Evolutionary conservation across 2,888 invertebrate genomes (phyloP).

Genomic region (Rhopalosiphum nymphaeae): DNA sequence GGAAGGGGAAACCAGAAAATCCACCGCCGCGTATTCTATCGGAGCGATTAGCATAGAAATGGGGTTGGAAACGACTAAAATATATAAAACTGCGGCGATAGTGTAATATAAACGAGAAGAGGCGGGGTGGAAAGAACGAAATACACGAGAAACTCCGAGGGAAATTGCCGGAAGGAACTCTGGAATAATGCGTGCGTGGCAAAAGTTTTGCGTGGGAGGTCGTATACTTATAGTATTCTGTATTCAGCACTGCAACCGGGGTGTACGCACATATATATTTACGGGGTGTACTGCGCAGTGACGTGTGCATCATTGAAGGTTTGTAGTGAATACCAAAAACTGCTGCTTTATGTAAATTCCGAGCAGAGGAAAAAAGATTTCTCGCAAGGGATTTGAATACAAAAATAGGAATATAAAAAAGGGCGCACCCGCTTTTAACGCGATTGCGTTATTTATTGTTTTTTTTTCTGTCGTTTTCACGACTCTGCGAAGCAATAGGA

Average conservation of each 20-base stretch:
- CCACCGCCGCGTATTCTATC: background rate
- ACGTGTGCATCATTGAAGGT: background rate
- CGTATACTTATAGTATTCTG: background rate
- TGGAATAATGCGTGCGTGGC: background rate
- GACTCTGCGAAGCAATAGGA: background rate
- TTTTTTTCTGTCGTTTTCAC: constrained; percentile 9
- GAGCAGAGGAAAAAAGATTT: constrained; percentile 37
- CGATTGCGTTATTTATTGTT: constrained; percentile 45
- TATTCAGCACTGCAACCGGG: background rate
- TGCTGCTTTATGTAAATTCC: constrained; percentile 47
- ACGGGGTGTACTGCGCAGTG: background rate
- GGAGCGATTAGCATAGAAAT: constrained; percentile 54
- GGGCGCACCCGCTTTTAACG: constrained; percentile 41
- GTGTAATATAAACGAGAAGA: background rate
- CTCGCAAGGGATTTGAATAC: constrained; percentile 44
- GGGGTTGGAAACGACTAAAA: constrained; percentile 30
- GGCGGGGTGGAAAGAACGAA: background rate
- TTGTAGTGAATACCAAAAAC: constrained; percentile 13
- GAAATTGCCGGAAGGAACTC: constrained; percentile 17
- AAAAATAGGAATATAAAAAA: constrained; percentile 47
- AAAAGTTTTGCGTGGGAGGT: constrained; percentile 9
- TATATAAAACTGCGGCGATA: background rate
- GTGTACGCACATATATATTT: background rate
- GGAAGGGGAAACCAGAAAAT: constrained; percentile 34
- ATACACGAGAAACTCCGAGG: background rate